A percentile compares a stretch with the other conserved stretches of the same genome.
phyloP scores from a whole-genome alignment of 2,113 vertebrate species.

The Alaudala cheleensis region DNA sequence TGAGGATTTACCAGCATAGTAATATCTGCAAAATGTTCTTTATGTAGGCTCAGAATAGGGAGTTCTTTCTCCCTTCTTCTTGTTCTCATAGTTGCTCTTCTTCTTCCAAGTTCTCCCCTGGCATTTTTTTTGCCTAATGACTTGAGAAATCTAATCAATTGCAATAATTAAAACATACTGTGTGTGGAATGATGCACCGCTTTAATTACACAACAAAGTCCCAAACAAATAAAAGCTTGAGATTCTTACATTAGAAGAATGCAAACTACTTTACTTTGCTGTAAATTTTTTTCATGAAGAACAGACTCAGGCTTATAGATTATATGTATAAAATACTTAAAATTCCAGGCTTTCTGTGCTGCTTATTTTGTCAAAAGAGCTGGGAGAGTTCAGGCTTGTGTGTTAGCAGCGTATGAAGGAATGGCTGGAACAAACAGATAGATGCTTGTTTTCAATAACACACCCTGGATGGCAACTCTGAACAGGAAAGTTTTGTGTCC shows the following conservation, averaged over 20 bases:
- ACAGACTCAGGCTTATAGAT: background rate
- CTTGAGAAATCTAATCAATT: conserved; percentile 29
- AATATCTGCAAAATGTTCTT: background rate
- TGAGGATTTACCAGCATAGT: background rate
- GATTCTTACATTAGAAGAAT: background rate
- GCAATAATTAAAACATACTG: conserved; percentile 18
- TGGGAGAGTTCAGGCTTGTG: background rate
- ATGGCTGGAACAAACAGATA: background rate
- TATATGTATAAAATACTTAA: background rate
- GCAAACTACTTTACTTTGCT: background rate
- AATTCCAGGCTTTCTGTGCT: background rate
- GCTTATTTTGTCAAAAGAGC: background rate
- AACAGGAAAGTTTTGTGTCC: background rate
- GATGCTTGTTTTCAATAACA: background rate
- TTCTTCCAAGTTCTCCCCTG: background rate
- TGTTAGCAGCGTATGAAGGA: background rate
- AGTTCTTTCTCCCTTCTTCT: background rate
- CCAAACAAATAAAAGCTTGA: background rate
- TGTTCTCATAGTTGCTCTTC: background rate
- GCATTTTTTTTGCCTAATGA: background rate
- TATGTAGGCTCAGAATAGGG: background rate
- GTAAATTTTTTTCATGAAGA: background rate
- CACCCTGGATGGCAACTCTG: background rate
- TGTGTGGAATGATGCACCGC: background rate
- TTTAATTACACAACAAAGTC: background rate